Evolutionary conservation across 2,888 invertebrate species (phyloP).

Genomic region (Oscheius sp.): DNA sequence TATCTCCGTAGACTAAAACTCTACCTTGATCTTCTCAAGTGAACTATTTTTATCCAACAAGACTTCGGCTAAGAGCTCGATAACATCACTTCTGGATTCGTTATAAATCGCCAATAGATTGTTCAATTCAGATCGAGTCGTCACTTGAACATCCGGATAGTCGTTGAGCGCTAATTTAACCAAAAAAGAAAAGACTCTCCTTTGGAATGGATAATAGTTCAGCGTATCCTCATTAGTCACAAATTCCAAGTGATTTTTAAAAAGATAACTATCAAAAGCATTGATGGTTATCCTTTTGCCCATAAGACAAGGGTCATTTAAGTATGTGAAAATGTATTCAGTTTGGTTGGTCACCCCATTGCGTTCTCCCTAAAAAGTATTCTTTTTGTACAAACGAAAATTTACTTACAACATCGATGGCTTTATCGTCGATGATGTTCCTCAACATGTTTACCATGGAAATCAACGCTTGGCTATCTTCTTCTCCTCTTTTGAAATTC

Average conservation of each 20-base stretch:
- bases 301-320: slow-evolving; percentile 17
- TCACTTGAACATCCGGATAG: slow-evolving; percentile 26
- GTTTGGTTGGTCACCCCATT: slow-evolving; percentile 11
- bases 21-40: slow-evolving; percentile 25
- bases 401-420: slow-evolving; percentile 20
- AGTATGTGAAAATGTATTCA: slow-evolving; percentile 18
- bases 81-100: slow-evolving; percentile 16
- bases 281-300: slow-evolving; percentile 22
- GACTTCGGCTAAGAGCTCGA: not conserved
- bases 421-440: slow-evolving; percentile 24
- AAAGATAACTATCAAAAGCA: slow-evolving; percentile 19
- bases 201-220: slow-evolving; percentile 21
- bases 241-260: slow-evolving; percentile 25
- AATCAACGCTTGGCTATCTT: slow-evolving; percentile 20
- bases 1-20: too few species aligned
- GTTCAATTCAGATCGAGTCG: slow-evolving; percentile 21
- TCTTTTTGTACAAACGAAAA: not conserved
- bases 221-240: slow-evolving; percentile 18
- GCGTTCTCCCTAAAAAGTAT: slow-evolving; percentile 21
- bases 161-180: slow-evolving; percentile 21
- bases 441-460: slow-evolving; percentile 15
- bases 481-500: slow-evolving; percentile 3
- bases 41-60: slow-evolving; percentile 10
- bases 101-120: slow-evolving; percentile 12
- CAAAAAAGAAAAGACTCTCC: not conserved